These are phyloP conservation scores for Diadophis punctatus DNA, from an alignment of 2,113 vertebrate species.

Conservation along the genomic window DNA sequence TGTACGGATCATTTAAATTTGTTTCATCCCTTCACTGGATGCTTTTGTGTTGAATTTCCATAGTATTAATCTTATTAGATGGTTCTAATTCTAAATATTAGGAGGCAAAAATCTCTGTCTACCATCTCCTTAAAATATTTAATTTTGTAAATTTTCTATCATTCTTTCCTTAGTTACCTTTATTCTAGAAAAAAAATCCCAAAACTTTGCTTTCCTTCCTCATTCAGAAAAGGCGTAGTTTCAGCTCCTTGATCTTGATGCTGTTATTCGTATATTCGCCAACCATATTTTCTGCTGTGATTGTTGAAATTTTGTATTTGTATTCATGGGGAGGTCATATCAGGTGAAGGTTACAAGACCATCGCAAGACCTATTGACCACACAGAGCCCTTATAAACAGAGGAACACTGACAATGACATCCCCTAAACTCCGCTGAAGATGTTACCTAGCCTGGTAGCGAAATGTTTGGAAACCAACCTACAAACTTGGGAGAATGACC, in stretches of 20 bases:
- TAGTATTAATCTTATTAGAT: neutral
- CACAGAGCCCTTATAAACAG: neutral
- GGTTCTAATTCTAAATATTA: neutral
- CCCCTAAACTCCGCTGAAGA: neutral
- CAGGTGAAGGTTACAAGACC: neutral
- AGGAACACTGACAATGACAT: neutral
- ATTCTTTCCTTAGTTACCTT: neutral
- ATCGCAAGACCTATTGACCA: neutral
- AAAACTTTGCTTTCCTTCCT: neutral
- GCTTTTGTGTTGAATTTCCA: neutral
- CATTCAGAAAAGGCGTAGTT: neutral
- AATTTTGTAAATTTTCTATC: neutral
- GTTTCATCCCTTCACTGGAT: neutral
- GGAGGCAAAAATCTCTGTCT: neutral
- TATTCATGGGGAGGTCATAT: neutral
- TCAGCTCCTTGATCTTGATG: neutral
- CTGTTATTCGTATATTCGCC: neutral
- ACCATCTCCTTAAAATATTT: neutral
- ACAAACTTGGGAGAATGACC: neutral
- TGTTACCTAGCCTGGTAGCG: neutral
- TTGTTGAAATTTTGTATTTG: neutral
- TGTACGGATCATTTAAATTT: neutral
- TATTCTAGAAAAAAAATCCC: neutral
- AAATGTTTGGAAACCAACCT: neutral
- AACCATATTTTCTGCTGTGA: neutral